Evolutionary conservation across 2,113 vertebrate genomes (phyloP).

Genomic region (Ascaphus truei): DNA sequence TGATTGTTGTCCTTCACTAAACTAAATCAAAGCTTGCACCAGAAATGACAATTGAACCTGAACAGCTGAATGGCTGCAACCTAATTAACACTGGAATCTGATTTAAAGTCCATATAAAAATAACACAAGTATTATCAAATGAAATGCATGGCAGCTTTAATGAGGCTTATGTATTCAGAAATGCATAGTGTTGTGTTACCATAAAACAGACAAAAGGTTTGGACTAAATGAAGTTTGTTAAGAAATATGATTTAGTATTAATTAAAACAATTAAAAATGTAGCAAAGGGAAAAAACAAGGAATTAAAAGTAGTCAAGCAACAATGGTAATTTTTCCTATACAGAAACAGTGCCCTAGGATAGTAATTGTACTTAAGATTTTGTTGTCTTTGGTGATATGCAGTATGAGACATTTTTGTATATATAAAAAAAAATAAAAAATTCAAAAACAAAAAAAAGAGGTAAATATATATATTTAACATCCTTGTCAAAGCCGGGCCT

Average conservation of each 20-base stretch:
- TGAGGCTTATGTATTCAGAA: neutral
- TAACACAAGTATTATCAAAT: neutral
- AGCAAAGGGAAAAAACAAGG: neutral
- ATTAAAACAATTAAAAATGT: neutral
- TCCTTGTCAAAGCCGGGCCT: slow-evolving; percentile 40
- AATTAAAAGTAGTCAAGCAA: slow-evolving; percentile 50
- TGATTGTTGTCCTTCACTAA: slow-evolving; percentile 57
- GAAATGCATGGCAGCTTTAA: neutral
- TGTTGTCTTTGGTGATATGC: neutral
- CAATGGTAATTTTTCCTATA: slow-evolving; percentile 24
- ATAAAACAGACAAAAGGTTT: neutral
- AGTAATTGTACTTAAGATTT: slow-evolving; percentile 21
- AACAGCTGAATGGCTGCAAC: neutral
- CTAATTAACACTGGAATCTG: neutral
- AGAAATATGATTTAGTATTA: neutral
- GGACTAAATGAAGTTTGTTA: neutral
- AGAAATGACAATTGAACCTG: neutral
- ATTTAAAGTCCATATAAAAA: neutral
- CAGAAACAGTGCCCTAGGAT: slow-evolving; percentile 39
- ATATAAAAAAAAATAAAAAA: too few species aligned
- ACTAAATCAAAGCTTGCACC: slow-evolving; percentile 25
- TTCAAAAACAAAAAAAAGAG: neutral
- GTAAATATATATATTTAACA: slow-evolving; percentile 43
- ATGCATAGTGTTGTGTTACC: neutral
- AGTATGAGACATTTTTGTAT: neutral